Conservation (phyloP, 1,140 invertebrate genomes). For the Gonioctena quinquepunctata region DNA sequence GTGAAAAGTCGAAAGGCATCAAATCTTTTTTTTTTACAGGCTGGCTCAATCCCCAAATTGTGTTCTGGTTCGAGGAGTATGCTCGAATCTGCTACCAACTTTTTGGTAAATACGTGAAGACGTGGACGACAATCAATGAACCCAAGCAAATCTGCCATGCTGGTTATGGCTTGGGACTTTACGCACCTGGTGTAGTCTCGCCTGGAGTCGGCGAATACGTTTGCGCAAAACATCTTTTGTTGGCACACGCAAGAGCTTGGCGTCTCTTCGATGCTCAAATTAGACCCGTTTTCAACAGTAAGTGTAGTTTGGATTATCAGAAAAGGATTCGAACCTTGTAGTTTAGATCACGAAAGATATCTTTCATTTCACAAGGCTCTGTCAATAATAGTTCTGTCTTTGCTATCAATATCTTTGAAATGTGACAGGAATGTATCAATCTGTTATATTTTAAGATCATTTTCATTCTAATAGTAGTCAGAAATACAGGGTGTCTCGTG, state of each 20-base stretch:
- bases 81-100: constrained; percentile 33
- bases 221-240: constrained; percentile 61
- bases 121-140: constrained; percentile 53
- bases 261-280: constrained; percentile 60
- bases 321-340: too few relatives aligned
- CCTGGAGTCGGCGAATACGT: constrained; percentile 62
- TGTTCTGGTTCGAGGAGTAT: constrained; percentile 46
- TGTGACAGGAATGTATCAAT: too few relatives aligned
- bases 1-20: background rate
- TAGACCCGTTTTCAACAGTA: constrained; percentile 19
- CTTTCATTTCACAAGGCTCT: too few relatives aligned
- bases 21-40: constrained; percentile 22
- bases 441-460: too few relatives aligned
- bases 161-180: constrained; percentile 17
- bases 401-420: too few relatives aligned
- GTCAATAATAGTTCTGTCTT: too few relatives aligned
- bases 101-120: constrained; percentile 24
- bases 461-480: too few relatives aligned
- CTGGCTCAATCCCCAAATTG: constrained; percentile 43
- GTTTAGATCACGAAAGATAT: too few relatives aligned
- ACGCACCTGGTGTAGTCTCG: constrained; percentile 23
- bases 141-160: constrained; percentile 13
- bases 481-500: too few relatives aligned
- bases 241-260: constrained; percentile 62
- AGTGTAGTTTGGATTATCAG: constrained; percentile 19